Evolutionary conservation across 2,888 invertebrate species (phyloP).

Genomic region (Dinocampus coccinellae): DNA sequence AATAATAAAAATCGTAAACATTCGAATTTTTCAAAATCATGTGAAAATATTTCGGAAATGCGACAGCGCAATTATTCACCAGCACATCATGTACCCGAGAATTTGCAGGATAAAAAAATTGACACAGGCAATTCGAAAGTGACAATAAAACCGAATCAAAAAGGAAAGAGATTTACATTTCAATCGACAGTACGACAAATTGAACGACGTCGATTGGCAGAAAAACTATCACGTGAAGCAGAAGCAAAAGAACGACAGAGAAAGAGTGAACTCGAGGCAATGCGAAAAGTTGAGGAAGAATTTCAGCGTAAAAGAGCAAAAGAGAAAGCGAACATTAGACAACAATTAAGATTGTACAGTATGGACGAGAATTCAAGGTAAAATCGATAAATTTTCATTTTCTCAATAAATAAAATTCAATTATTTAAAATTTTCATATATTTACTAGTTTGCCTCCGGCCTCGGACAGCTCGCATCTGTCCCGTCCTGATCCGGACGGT

Average conservation of each 20-base stretch:
- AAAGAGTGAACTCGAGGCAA: slow-evolving; percentile 83
- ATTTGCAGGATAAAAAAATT: slow-evolving; percentile 61
- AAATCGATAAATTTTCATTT: not conserved
- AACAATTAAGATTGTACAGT: slow-evolving; percentile 80
- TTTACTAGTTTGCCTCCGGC: slow-evolving; percentile 54
- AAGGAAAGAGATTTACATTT: slow-evolving; percentile 82
- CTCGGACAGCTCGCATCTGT: slow-evolving; percentile 67
- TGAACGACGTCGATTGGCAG: slow-evolving; percentile 80
- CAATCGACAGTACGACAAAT: slow-evolving; percentile 88
- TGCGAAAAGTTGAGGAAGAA: slow-evolving; percentile 88
- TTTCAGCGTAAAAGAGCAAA: slow-evolving; percentile 86
- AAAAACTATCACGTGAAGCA: slow-evolving; percentile 82
- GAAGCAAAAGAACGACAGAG: slow-evolving; percentile 83
- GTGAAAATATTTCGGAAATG: slow-evolving; percentile 67
- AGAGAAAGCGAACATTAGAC: slow-evolving; percentile 81
- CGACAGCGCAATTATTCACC: slow-evolving; percentile 50
- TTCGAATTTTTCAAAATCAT: slow-evolving; percentile 68
- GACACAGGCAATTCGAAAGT: slow-evolving; percentile 42
- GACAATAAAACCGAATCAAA: slow-evolving; percentile 51
- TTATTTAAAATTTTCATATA: not conserved
- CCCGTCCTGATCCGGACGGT: slow-evolving; percentile 81
- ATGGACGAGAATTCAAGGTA: slow-evolving; percentile 73
- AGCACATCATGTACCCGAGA: slow-evolving; percentile 55
- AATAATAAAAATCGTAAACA: slow-evolving; percentile 38
- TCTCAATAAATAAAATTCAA: not conserved